Conservation (phyloP, 1,140 invertebrate species). For the Campoletis sonorensis region DNA sequence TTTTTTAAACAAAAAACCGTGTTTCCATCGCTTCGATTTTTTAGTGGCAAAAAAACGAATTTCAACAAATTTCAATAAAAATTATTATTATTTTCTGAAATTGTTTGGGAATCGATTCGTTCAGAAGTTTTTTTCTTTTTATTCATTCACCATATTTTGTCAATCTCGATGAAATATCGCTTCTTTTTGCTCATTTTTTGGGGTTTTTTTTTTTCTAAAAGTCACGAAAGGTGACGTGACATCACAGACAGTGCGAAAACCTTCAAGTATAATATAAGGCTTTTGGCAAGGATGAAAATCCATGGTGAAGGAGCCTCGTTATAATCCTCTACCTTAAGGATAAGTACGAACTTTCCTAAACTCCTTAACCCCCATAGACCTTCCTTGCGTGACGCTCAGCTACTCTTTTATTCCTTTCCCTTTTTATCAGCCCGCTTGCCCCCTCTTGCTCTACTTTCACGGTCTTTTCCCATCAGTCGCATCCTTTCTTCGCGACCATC, state of each 20-base stretch:
- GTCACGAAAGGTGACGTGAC: neutral
- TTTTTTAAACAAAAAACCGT: too few species aligned
- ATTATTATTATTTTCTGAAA: too few species aligned
- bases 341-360: slow-evolving; percentile 11
- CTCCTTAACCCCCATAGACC: slow-evolving; percentile 23
- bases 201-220: neutral
- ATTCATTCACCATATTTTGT: too few species aligned
- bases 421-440: neutral
- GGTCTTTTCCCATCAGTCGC: neutral
- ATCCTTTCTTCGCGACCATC: slow-evolving; percentile 18
- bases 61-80: too few species aligned
- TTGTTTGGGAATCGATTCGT: too few species aligned
- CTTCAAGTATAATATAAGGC: neutral
- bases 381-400: neutral
- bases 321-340: slow-evolving; percentile 34
- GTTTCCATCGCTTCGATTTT: too few species aligned
- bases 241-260: neutral
- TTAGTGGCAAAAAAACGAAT: too few species aligned
- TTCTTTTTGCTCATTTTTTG: neutral
- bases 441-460: slow-evolving; percentile 33
- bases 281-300: slow-evolving; percentile 17
- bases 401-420: slow-evolving; percentile 17
- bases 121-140: too few species aligned
- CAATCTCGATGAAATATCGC: too few species aligned
- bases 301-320: slow-evolving; percentile 38